A percentile compares a stretch with the other conserved stretches of the same genome.
phyloP scores from a whole-genome alignment of 2,113 vertebrate species.

The Corythaeola cristata region DNA sequence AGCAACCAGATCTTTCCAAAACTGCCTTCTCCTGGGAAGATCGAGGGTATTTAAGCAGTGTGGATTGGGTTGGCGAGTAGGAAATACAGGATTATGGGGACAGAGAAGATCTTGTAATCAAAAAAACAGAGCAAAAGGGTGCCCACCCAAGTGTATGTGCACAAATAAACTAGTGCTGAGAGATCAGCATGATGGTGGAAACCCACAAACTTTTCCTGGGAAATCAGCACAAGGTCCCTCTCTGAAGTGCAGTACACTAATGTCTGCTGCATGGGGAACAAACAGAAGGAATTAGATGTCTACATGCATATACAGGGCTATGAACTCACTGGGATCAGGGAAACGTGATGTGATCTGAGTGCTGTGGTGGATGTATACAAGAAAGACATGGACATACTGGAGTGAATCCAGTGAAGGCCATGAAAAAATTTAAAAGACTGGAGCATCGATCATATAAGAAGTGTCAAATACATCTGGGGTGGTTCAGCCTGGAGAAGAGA shows the following conservation, averaged over 20 bases:
- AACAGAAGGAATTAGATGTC: background rate
- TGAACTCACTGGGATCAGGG: background rate
- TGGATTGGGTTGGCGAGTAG: background rate
- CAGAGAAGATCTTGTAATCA: background rate
- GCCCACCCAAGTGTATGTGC: background rate
- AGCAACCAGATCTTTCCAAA: background rate
- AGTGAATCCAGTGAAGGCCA: background rate
- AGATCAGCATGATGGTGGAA: background rate
- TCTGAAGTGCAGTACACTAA: background rate
- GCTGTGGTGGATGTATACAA: background rate
- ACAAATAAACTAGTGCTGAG: background rate
- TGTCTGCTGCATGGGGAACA: background rate
- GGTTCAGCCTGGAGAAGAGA: background rate
- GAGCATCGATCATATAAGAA: background rate
- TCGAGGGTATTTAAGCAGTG: background rate
- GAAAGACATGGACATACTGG: background rate
- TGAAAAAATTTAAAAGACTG: background rate
- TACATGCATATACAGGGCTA: fast-evolving
- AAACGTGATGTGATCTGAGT: background rate
- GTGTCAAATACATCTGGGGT: background rate
- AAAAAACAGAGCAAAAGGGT: background rate
- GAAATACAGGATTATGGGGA: background rate
- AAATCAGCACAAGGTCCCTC: background rate
- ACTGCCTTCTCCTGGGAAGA: background rate
- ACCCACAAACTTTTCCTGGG: background rate